Conservation (phyloP, 1,140 invertebrate species). For the Whitmania pigra region DNA sequence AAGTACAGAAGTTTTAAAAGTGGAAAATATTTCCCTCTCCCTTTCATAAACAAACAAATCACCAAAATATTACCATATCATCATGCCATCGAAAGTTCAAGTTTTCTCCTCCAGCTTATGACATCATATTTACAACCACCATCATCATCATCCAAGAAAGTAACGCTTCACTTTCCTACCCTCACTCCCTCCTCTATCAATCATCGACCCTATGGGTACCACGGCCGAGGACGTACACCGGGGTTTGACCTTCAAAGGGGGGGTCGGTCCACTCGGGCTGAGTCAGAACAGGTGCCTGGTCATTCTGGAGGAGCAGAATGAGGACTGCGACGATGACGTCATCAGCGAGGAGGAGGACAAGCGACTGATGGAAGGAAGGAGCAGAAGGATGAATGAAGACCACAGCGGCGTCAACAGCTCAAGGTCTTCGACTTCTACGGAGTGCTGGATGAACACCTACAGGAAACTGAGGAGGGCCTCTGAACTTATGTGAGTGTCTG, state of each 20-base stretch:
- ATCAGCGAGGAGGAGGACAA: slow-evolving; percentile 7
- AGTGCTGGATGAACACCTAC: neutral
- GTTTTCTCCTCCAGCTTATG: neutral
- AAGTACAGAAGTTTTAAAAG: too few relatives aligned
- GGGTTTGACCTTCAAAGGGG: neutral
- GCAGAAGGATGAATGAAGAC: neutral
- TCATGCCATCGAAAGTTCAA: too few relatives aligned
- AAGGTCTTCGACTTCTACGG: neutral
- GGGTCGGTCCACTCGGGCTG: neutral
- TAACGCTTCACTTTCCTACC: neutral
- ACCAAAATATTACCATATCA: too few relatives aligned
- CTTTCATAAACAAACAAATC: too few relatives aligned
- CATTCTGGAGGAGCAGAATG: neutral
- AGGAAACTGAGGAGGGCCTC: slow-evolving; percentile 10
- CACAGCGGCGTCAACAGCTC: neutral
- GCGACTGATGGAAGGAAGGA: neutral
- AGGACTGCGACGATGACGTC: neutral
- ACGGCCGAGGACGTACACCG: too few relatives aligned
- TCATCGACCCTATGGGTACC: neutral
- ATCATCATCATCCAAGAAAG: neutral
- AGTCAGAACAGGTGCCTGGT: neutral
- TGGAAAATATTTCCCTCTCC: too few relatives aligned
- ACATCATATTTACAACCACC: neutral
- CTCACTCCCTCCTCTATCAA: neutral
- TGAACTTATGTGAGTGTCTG: slow-evolving; percentile 6